These are phyloP conservation scores for Yasuhikotakia modesta DNA, from an alignment of 2,797 vertebrate genomes.

Conservation along the genomic window DNA sequence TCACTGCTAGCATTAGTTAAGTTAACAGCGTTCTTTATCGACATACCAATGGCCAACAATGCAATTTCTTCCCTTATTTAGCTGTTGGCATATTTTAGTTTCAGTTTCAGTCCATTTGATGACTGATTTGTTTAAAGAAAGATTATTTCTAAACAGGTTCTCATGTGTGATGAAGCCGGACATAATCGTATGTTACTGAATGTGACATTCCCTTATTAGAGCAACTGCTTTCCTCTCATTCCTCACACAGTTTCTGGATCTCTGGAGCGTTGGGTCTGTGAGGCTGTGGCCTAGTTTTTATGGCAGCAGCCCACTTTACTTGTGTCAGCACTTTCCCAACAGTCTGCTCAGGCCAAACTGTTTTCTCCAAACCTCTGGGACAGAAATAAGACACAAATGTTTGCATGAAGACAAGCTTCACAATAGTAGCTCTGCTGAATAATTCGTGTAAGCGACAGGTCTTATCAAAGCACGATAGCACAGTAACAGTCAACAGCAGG, in stretches of 20 bases:
- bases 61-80: not conserved
- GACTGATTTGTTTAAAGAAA: not conserved
- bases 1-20: too few species aligned
- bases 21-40: too few species aligned
- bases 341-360: constrained; percentile 15
- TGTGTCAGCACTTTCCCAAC: constrained; percentile 70
- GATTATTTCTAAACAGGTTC: too few species aligned
- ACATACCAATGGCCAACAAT: too few species aligned
- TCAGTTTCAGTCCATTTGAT: too few species aligned
- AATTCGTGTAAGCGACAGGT: not conserved
- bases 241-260: constrained; percentile 61
- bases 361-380: not conserved
- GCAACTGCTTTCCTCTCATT: constrained; percentile 55
- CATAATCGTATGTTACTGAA: not conserved
- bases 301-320: constrained; percentile 57
- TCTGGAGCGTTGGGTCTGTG: constrained; percentile 67
- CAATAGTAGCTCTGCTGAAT: not conserved
- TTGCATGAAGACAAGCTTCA: not conserved
- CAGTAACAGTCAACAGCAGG: not conserved
- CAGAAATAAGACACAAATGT: not conserved
- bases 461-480: not conserved
- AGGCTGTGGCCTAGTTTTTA: constrained; percentile 66
- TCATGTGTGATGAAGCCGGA: not conserved
- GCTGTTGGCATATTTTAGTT: not conserved
- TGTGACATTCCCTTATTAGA: constrained; percentile 7